Evolutionary conservation across 2,797 vertebrate species (phyloP).

Genomic region (Masticophis lateralis): DNA sequence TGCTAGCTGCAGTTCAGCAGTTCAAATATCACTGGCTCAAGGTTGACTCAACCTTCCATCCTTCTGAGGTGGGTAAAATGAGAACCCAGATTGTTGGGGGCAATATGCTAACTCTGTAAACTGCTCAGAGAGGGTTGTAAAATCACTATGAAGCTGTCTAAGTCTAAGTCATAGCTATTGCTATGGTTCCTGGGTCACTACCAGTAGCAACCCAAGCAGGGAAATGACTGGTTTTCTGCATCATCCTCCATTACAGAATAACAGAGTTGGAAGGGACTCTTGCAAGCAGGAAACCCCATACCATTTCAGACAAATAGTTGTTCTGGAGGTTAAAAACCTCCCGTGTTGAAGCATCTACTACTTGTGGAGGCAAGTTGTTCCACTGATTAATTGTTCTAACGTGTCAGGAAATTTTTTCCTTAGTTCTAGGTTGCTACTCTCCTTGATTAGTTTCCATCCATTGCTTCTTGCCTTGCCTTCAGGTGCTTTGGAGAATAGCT

Average conservation of each 20-base stretch:
- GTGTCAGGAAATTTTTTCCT: not conserved
- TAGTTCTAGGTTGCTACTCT: not conserved
- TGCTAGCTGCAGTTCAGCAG: no score
- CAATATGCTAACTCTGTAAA: no score
- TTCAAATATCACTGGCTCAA: no score
- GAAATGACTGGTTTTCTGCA: not conserved
- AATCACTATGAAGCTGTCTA: no score
- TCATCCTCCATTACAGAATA: not conserved
- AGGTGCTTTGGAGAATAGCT: not conserved
- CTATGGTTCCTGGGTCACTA: not conserved
- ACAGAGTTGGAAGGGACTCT: not conserved
- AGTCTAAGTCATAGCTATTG: no score
- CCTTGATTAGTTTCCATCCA: not conserved
- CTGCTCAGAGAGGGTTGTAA: no score
- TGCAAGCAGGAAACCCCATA: not conserved
- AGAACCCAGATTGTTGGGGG: no score
- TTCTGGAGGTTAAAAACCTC: not conserved
- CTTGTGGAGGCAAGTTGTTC: not conserved
- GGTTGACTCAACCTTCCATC: no score
- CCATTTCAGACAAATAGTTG: not conserved
- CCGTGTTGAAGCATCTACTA: not conserved
- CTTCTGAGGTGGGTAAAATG: no score
- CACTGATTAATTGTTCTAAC: not conserved
- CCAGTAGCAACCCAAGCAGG: not conserved
- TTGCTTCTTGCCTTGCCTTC: not conserved